phyloP scores from a whole-genome alignment of 1,140 invertebrate species.

The Drosophila equinoxialis region DNA sequence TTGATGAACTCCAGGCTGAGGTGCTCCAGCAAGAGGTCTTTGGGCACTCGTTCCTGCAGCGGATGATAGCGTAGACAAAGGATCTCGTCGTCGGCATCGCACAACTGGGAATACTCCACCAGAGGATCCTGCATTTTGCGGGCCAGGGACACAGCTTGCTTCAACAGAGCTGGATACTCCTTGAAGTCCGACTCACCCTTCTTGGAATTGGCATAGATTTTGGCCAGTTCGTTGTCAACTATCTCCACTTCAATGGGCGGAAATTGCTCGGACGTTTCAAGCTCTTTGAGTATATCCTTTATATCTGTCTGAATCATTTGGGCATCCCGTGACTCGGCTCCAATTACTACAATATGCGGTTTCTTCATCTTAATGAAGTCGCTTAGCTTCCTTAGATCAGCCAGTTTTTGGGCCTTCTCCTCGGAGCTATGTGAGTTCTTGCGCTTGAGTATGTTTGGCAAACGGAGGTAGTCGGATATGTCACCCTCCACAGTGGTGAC shows the following conservation, averaged over 20 bases:
- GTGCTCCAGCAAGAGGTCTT: slow-evolving; percentile 93
- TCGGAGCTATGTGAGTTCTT: slow-evolving; percentile 89
- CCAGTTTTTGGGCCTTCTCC: slow-evolving; percentile 89
- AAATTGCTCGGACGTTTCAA: slow-evolving; percentile 94
- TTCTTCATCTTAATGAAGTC: slow-evolving; percentile 95
- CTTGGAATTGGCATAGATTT: slow-evolving; percentile 95
- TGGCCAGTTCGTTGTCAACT: slow-evolving; percentile 95
- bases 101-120: slow-evolving; percentile 97
- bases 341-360: slow-evolving; percentile 96
- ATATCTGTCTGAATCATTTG: slow-evolving; percentile 94
- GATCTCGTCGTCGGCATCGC: slow-evolving; percentile 97
- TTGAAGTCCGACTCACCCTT: slow-evolving; percentile 94
- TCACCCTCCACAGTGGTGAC: slow-evolving; percentile 95
- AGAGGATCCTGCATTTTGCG: slow-evolving; percentile 97
- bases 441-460: slow-evolving; percentile 93
- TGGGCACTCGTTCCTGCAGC: slow-evolving; percentile 92
- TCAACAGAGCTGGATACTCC: slow-evolving; percentile 93
- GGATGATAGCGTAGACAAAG: slow-evolving; percentile 96
- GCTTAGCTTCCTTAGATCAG: slow-evolving; percentile 91
- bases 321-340: slow-evolving; percentile 95
- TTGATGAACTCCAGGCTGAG: slow-evolving; percentile 96
- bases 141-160: slow-evolving; percentile 96
- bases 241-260: slow-evolving; percentile 95
- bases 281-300: slow-evolving; percentile 88
- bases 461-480: slow-evolving; percentile 93